Conservation (phyloP, 2,113 vertebrate species). For the Scomber colias region DNA sequence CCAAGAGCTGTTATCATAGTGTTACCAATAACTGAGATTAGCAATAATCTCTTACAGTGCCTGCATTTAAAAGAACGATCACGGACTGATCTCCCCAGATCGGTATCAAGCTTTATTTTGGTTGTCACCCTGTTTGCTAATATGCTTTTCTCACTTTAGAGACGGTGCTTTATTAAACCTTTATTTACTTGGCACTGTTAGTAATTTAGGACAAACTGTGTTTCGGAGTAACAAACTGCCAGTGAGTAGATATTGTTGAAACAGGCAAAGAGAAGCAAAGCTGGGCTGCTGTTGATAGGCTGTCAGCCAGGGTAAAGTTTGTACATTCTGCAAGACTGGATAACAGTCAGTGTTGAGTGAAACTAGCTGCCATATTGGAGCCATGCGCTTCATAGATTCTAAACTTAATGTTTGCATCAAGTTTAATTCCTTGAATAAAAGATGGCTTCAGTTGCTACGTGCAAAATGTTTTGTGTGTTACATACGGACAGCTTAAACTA, state of each 20-base stretch:
- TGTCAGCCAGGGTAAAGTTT: conserved; percentile 58
- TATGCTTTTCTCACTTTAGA: conserved; percentile 29
- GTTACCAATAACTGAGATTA: conserved; percentile 71
- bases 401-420: conserved; percentile 6
- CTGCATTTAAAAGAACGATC: conserved; percentile 47
- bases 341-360: conserved; percentile 44
- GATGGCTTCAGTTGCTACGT: background rate
- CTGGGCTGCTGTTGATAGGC: conserved; percentile 71
- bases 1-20: conserved; percentile 63
- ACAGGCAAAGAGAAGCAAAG: conserved; percentile 63
- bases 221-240: conserved; percentile 52
- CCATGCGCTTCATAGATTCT: conserved; percentile 26
- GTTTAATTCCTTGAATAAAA: conserved; percentile 24
- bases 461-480: background rate
- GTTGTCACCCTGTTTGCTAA: conserved; percentile 23
- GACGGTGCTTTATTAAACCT: conserved; percentile 40
- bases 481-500: background rate
- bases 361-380: conserved; percentile 30
- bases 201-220: conserved; percentile 25
- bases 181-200: conserved; percentile 52
- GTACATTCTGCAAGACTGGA: conserved; percentile 38
- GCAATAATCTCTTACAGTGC: conserved; percentile 57
- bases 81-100: conserved; percentile 47
- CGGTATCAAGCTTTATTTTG: conserved; percentile 45
- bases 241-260: conserved; percentile 67